Evolutionary conservation across 2,113 vertebrate species (phyloP), one percentile per base, ranked within the genome.

Genomic region (Crypturellus undulatus): DNA sequence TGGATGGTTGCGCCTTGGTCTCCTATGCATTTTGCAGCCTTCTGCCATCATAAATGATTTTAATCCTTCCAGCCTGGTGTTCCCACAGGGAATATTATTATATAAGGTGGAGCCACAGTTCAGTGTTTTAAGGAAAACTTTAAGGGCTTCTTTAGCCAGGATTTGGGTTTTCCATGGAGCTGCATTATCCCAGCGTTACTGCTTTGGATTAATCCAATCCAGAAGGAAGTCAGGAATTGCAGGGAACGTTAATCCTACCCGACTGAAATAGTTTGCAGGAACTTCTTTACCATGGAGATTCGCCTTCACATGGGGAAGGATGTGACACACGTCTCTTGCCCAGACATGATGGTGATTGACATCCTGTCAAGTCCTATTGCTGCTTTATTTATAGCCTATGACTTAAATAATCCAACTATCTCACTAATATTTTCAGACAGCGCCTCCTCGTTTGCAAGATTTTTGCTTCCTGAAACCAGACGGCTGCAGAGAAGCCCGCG

Each of bases 381-480:
- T 75, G 1, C 10, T 83, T 92, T 93, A 90, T 86, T 93, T 93
- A 47, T 78, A 93, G 93, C 2, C 13, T 9, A 49, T 52, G 71
- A 73, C 45, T 92, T 54, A 54, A 82, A 59, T 38, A 49, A 30
- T 72, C 70, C 24, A 14, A 15, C 76, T 22, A 1, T 70, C 81
- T 79, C 76, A 21, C 88, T 90, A 85, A 96, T 93, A n/a, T 51
- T 83, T 94, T 86, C 88, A 86, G 96, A 85, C 92, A 93, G 65
- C 78, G 73, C 68, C 82, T 94, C 12, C 40, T 40, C 2, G 47
- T 94, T 93, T 94, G 93, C 91, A 92, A 59, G 56, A 78, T 42
- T 96, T 96, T 94, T 82, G 79, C 7, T 3, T 80, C 71, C 52
- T 7, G 0, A 59, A n/a, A 11, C 30, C 89, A 78, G 77, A 9